These are phyloP conservation scores for Propsilocerus akamusi DNA, from an alignment of 1,140 invertebrate genomes.

Conservation along the genomic window DNA sequence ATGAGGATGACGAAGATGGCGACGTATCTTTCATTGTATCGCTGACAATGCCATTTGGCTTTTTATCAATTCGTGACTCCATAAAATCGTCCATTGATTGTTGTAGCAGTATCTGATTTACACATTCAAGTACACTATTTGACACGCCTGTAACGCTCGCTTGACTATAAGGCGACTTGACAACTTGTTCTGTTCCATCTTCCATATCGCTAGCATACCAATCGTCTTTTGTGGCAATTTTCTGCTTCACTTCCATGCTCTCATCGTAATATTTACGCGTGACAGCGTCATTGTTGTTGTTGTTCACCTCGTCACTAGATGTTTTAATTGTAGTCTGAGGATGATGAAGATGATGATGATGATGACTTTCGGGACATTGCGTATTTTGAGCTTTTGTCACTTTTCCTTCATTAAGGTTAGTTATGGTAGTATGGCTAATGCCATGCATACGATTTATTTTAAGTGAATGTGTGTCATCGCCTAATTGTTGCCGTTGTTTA, in stretches of 20 bases:
- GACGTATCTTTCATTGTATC: slow-evolving; percentile 11
- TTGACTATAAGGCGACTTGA: slow-evolving; percentile 24
- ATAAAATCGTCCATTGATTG: slow-evolving; percentile 18
- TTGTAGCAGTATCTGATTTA: slow-evolving; percentile 33
- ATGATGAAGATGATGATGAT: slow-evolving; percentile 12
- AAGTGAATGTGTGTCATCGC: neutral
- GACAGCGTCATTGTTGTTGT: slow-evolving; percentile 7
- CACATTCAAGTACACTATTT: slow-evolving; percentile 48
- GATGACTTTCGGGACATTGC: slow-evolving; percentile 14
- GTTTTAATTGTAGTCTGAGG: slow-evolving; percentile 8
- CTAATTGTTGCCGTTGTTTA: neutral
- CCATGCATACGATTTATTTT: slow-evolving; percentile 4
- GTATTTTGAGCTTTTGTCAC: neutral
- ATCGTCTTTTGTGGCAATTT: slow-evolving; percentile 32
- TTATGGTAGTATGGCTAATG: neutral
- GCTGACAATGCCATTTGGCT: slow-evolving; percentile 3
- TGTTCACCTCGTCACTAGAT: slow-evolving; percentile 2
- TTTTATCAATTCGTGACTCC: slow-evolving; percentile 2
- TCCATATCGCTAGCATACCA: slow-evolving; percentile 44
- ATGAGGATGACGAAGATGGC: slow-evolving; percentile 11
- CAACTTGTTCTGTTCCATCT: slow-evolving; percentile 17
- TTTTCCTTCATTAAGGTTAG: neutral
- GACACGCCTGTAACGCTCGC: slow-evolving; percentile 23
- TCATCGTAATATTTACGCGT: slow-evolving; percentile 14
- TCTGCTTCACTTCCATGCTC: slow-evolving; percentile 19